These are phyloP conservation scores for Chelidonichthys spinosus DNA, from an alignment of 2,797 vertebrate genomes.

Conservation along the genomic window DNA sequence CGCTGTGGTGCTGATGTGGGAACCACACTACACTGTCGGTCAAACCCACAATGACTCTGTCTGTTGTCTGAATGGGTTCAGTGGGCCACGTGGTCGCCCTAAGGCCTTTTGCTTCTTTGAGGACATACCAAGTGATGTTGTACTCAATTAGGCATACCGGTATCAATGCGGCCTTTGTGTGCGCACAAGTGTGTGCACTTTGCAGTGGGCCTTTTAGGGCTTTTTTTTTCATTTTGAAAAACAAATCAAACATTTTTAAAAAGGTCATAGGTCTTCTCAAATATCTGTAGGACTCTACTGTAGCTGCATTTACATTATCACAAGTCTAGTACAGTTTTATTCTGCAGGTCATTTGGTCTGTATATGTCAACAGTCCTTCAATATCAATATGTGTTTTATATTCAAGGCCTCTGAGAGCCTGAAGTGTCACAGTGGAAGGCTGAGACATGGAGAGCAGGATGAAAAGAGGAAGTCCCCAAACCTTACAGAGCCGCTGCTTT, in stretches of 20 bases:
- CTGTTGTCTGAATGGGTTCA: constrained; percentile 57
- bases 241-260: not conserved
- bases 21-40: constrained; percentile 38
- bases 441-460: constrained; percentile 12
- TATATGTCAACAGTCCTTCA: constrained; percentile 7
- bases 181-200: not conserved
- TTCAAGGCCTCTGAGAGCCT: constrained; percentile 10
- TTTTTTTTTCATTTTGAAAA: not conserved
- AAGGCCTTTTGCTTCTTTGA: constrained; percentile 48
- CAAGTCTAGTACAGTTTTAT: constrained; percentile 8
- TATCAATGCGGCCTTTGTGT: constrained; percentile 43
- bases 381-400: not conserved
- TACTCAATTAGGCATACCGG: constrained; percentile 37
- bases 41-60: constrained; percentile 60
- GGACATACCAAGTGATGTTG: constrained; percentile 56
- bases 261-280: not conserved
- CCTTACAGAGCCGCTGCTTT: constrained; percentile 24
- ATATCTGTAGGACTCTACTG: too few species aligned
- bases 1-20: constrained; percentile 29
- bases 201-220: not conserved
- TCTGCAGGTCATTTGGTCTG: constrained; percentile 9
- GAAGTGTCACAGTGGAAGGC: constrained; percentile 20
- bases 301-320: not conserved
- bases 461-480: constrained; percentile 39
- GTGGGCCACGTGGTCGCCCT: constrained; percentile 50